These are phyloP conservation scores for Phoxinus phoxinus DNA, from an alignment of 2,113 vertebrate genomes.

Conservation along the genomic window DNA sequence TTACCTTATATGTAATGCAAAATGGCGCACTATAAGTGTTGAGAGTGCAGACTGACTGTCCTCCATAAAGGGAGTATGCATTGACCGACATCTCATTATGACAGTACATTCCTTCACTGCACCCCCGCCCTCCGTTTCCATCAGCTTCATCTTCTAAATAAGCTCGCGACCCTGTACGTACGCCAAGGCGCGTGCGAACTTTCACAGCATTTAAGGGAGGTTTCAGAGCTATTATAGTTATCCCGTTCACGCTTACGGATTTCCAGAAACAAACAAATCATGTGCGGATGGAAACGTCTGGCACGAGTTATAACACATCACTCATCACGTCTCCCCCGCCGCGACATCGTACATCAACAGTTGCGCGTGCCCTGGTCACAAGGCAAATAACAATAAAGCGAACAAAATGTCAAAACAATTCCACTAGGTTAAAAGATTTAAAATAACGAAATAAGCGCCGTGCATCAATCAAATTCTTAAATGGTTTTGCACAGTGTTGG, in stretches of 20 bases:
- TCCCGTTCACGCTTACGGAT: background rate
- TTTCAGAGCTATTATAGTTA: background rate
- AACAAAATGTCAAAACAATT: background rate
- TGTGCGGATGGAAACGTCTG: background rate
- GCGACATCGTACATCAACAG: background rate
- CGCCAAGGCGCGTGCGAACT: constrained; percentile 8
- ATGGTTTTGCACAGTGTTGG: background rate
- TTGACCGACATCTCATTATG: constrained; percentile 16
- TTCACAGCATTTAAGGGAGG: constrained; percentile 16
- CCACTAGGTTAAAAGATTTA: background rate
- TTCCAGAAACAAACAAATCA: constrained; percentile 20
- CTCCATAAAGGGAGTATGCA: background rate
- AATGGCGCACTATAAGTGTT: background rate
- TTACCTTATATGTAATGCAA: background rate
- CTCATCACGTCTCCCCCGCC: constrained; percentile 3
- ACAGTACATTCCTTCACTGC: constrained; percentile 17
- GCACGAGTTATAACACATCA: background rate
- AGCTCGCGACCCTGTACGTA: constrained; percentile 16
- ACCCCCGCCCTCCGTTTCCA: background rate
- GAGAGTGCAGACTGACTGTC: background rate
- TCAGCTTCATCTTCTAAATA: constrained; percentile 23
- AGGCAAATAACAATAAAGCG: background rate
- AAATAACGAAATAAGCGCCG: background rate
- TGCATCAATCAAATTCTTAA: background rate
- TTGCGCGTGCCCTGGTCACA: background rate